phyloP scores from a whole-genome alignment of 2,797 vertebrate species.

The Melanotaenia boesemani region DNA sequence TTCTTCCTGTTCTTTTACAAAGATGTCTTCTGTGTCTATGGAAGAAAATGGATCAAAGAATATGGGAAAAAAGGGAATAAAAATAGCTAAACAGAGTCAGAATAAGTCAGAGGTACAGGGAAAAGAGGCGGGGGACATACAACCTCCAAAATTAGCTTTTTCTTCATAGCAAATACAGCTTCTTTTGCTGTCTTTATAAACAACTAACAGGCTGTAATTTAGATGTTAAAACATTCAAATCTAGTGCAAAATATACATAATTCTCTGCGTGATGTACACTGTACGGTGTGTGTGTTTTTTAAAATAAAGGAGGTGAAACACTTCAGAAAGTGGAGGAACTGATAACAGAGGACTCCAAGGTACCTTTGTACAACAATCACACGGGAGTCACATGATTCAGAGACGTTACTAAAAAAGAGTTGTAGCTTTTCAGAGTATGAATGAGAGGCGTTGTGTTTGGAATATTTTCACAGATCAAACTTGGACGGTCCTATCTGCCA shows the following conservation, averaged over 20 bases:
- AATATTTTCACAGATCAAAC: constrained; percentile 45
- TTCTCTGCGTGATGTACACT: not conserved
- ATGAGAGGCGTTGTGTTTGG: constrained; percentile 14
- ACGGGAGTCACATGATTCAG: constrained; percentile 13
- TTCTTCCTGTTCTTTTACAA: constrained; percentile 64
- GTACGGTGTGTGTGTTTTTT: not conserved
- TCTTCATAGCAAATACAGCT: constrained; percentile 5
- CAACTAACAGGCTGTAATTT: constrained; percentile 26
- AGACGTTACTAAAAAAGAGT: constrained; percentile 21
- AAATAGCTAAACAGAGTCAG: constrained; percentile 76
- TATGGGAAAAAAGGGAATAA: constrained; percentile 58
- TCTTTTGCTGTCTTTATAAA: constrained; percentile 7
- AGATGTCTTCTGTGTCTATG: constrained; percentile 69
- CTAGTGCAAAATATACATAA: constrained; percentile 16
- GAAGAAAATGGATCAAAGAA: constrained; percentile 75
- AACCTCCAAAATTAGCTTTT: constrained; percentile 61
- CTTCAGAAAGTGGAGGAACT: constrained; percentile 16
- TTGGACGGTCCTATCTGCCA: constrained; percentile 31
- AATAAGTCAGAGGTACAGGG: constrained; percentile 58
- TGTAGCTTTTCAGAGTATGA: constrained; percentile 7
- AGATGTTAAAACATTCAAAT: constrained; percentile 21
- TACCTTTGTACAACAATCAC: constrained; percentile 28
- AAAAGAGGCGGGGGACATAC: constrained; percentile 56
- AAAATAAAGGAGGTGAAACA: constrained; percentile 4
- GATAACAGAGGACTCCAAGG: constrained; percentile 29